These are phyloP conservation scores for Turritopsis dohrnii DNA, from an alignment of 30 jellyfish, hydroid and myxozoan species.

Conservation along the genomic window DNA sequence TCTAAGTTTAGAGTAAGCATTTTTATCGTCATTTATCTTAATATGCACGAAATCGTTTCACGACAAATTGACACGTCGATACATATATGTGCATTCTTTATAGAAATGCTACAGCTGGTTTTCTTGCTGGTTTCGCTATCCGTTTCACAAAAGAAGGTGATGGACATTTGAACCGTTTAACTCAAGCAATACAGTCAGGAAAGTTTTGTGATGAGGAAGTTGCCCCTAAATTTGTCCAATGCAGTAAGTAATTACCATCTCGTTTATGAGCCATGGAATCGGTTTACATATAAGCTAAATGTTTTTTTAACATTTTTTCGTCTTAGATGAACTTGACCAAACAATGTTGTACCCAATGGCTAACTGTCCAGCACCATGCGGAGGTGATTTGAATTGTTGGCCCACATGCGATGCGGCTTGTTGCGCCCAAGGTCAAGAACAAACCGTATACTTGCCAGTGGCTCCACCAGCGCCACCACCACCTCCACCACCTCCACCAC, in stretches of 20 bases:
- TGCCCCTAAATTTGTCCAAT: slow-evolving; percentile 83
- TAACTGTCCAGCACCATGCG: slow-evolving; percentile 64
- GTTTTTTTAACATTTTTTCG: not conserved
- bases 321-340: slow-evolving; percentile 80
- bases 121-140: slow-evolving; percentile 65
- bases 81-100: not conserved
- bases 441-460: slow-evolving; percentile 68
- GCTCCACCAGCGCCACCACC: slow-evolving; percentile 81
- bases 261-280: not conserved
- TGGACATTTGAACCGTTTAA: slow-evolving; percentile 71
- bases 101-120: slow-evolving; percentile 88
- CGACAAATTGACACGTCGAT: too few relatives aligned
- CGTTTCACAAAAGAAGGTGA: slow-evolving; percentile 87
- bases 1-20: slow-evolving; percentile 76
- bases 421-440: slow-evolving; percentile 45
- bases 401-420: slow-evolving; percentile 78
- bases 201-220: slow-evolving; percentile 76
- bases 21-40: not conserved
- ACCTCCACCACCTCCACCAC: slow-evolving; percentile 89
- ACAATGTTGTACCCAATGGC: slow-evolving; percentile 68
- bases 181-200: slow-evolving; percentile 90
- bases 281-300: not conserved
- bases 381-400: slow-evolving; percentile 73
- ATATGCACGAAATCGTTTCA: not conserved
- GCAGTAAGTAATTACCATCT: slow-evolving; percentile 49